Percentiles rank a stretch among this genome's conserved stretches.
Conservation (phyloP, 2,888 invertebrate species). For the Cheilosia variabilis region DNA sequence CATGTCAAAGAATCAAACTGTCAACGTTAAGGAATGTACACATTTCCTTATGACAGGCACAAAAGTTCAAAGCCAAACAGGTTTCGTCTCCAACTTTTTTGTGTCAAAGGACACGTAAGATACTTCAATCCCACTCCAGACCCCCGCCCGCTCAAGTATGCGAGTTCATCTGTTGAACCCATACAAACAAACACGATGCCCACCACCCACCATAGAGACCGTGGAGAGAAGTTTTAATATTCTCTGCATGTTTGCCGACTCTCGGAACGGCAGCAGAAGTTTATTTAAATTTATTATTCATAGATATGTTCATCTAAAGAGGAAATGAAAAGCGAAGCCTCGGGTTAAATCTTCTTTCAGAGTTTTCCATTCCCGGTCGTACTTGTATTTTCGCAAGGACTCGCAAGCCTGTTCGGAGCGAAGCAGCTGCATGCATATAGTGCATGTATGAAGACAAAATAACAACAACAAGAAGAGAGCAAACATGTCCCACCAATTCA, state of each 20-base stretch:
- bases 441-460: constrained; percentile 5
- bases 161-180: constrained; percentile 64
- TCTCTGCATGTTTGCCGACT: constrained; percentile 61
- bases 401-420: constrained; percentile 43
- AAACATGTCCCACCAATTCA: constrained; percentile 64
- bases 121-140: constrained; percentile 1
- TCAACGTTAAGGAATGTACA: constrained; percentile 14
- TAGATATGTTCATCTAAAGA: constrained; percentile 70
- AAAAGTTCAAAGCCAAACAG: constrained; percentile 64
- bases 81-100: constrained; percentile 41
- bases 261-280: constrained; percentile 50
- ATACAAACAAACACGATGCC: constrained; percentile 24
- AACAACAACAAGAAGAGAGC: constrained; percentile 3
- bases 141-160: neutral
- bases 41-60: constrained; percentile 22
- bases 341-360: constrained; percentile 51
- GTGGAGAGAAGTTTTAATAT: constrained; percentile 58
- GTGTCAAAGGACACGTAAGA: constrained; percentile 52
- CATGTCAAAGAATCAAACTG: constrained; percentile 28
- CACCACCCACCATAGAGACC: constrained; percentile 1
- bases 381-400: constrained; percentile 32
- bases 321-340: constrained; percentile 73
- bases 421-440: constrained; percentile 4
- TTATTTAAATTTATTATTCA: constrained; percentile 75
- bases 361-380: constrained; percentile 34